Conservation (phyloP, 64 coral and sea anemone species). For the Orbicella faveolata region DNA sequence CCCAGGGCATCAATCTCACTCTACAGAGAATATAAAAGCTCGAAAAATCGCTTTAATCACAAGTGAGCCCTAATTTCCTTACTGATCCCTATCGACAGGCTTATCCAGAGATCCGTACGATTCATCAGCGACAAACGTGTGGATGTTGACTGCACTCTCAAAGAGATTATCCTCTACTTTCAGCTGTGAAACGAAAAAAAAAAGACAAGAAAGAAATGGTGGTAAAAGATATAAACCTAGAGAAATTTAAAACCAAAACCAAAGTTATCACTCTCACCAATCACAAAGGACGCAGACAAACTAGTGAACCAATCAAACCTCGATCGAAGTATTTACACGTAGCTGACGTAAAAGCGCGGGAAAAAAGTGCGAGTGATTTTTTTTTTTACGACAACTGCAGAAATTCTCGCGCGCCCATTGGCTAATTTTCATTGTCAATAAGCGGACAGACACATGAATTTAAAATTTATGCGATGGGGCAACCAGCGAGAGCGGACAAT, state of each 20-base stretch:
- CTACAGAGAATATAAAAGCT: too few relatives aligned
- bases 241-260: not conserved
- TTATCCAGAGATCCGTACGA: constrained; percentile 19
- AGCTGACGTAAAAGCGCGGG: not conserved
- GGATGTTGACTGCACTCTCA: constrained; percentile 18
- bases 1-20: too few relatives aligned
- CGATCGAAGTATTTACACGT: not conserved
- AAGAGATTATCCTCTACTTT: constrained; percentile 32
- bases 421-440: too few relatives aligned
- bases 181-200: constrained; percentile 36
- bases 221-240: not conserved
- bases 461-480: too few relatives aligned
- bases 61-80: not conserved
- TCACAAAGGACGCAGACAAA: too few relatives aligned
- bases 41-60: too few relatives aligned
- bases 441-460: too few relatives aligned
- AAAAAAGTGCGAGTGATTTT: not conserved
- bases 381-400: too few relatives aligned
- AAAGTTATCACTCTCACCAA: too few relatives aligned
- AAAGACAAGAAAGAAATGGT: not conserved
- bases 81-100: constrained; percentile 49
- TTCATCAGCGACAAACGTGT: constrained; percentile 20
- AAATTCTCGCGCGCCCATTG: too few relatives aligned
- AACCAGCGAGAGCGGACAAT: too few relatives aligned
- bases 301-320: too few relatives aligned